These are phyloP conservation scores for Lampris incognitus DNA, from an alignment of 2,113 vertebrate genomes.

Conservation along the genomic window DNA sequence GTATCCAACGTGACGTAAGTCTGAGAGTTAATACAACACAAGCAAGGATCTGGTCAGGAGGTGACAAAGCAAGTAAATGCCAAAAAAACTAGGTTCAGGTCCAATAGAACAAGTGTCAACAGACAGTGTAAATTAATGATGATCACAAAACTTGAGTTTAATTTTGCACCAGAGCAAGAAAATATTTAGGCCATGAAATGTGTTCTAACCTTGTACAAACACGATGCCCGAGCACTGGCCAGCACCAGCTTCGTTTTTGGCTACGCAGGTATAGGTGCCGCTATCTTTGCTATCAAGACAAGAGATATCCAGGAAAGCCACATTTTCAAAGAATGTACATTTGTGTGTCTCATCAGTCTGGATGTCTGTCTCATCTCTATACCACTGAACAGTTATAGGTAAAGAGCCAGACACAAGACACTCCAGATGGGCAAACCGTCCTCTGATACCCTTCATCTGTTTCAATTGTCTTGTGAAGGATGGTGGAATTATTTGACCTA, in stretches of 20 bases:
- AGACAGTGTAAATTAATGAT: too few relatives aligned
- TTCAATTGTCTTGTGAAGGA: slow-evolving; percentile 92
- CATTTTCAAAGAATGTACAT: slow-evolving; percentile 91
- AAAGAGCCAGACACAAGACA: too few relatives aligned
- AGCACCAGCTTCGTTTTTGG: slow-evolving; percentile 88
- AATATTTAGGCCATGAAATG: background rate
- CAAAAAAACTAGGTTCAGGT: too few relatives aligned
- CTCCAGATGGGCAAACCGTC: slow-evolving; percentile 89
- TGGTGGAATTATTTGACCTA: slow-evolving; percentile 91
- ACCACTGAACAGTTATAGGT: too few relatives aligned
- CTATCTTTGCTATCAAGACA: slow-evolving; percentile 86
- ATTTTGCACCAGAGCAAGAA: background rate
- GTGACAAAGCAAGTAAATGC: too few relatives aligned
- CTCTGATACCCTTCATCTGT: slow-evolving; percentile 91
- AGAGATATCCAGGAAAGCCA: slow-evolving; percentile 90
- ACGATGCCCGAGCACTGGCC: slow-evolving; percentile 88
- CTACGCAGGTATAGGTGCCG: slow-evolving; percentile 89
- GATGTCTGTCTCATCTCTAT: slow-evolving; percentile 89
- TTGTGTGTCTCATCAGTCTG: slow-evolving; percentile 87
- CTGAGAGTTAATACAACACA: too few relatives aligned
- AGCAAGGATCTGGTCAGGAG: too few relatives aligned
- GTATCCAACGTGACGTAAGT: too few relatives aligned
- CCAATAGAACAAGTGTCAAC: too few relatives aligned
- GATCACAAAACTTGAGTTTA: too few relatives aligned
- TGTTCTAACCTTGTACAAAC: slow-evolving; percentile 93